Conservation (phyloP, 2,888 invertebrate species). For the Peribatodes rhomboidaria region DNA sequence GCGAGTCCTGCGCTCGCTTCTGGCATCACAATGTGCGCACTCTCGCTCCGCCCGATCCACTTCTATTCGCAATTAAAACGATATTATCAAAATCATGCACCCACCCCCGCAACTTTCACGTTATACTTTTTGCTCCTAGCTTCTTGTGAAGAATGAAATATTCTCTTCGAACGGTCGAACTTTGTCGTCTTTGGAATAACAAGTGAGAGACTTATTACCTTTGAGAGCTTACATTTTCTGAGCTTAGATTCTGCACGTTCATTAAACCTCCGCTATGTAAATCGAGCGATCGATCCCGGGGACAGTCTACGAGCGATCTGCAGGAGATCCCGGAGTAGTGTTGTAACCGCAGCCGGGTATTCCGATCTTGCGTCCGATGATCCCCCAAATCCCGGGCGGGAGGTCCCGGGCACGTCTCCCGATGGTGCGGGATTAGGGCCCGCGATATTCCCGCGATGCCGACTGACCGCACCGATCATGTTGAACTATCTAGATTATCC, state of each 20-base stretch:
- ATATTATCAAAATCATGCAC: slow-evolving; percentile 75
- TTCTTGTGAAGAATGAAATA: slow-evolving; percentile 32
- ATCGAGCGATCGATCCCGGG: slow-evolving; percentile 28
- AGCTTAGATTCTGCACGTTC: slow-evolving; percentile 37
- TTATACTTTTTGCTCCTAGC: slow-evolving; percentile 51
- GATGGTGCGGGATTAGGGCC: slow-evolving; percentile 64
- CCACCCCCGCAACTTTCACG: slow-evolving; percentile 63
- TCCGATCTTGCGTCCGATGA: slow-evolving; percentile 71
- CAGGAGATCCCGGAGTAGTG: slow-evolving; percentile 53
- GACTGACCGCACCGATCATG: slow-evolving; percentile 68
- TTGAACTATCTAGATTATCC: slow-evolving; percentile 53
- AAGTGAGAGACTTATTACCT: slow-evolving; percentile 46
- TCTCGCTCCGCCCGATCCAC: slow-evolving; percentile 53
- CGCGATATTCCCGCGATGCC: slow-evolving; percentile 64
- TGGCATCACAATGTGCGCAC: slow-evolving; percentile 69
- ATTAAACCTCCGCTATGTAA: slow-evolving; percentile 35
- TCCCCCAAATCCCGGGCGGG: slow-evolving; percentile 74
- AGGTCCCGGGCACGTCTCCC: slow-evolving; percentile 74
- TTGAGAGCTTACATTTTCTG: slow-evolving; percentile 37
- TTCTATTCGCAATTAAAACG: slow-evolving; percentile 77
- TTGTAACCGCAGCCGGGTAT: slow-evolving; percentile 68
- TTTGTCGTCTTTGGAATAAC: slow-evolving; percentile 42
- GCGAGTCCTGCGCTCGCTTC: slow-evolving; percentile 58
- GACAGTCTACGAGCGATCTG: slow-evolving; percentile 34
- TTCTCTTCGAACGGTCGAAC: slow-evolving; percentile 30